A percentile compares a stretch with the other conserved stretches of the same genome.
phyloP scores from a whole-genome alignment of 2,113 vertebrate genomes.

The Panthera tigris region DNA sequence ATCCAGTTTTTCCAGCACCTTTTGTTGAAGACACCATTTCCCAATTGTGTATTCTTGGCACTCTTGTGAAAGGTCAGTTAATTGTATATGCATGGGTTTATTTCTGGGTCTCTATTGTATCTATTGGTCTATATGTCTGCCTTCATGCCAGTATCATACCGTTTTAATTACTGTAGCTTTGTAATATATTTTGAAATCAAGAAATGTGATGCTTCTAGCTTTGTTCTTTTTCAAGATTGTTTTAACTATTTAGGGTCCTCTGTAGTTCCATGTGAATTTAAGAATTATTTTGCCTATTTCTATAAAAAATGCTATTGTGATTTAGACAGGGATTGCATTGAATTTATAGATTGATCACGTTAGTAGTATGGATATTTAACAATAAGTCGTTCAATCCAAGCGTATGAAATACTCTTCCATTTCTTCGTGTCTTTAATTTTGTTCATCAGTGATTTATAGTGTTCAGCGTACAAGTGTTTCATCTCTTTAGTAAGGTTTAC shows the following conservation, averaged over 20 bases:
- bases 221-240: background rate
- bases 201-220: background rate
- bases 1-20: too few species aligned
- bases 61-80: background rate
- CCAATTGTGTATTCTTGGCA: background rate
- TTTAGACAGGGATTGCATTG: background rate
- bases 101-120: background rate
- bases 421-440: background rate
- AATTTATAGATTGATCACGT: background rate
- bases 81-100: background rate
- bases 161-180: background rate
- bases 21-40: background rate
- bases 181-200: background rate
- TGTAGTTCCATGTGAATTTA: background rate
- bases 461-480: background rate
- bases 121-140: background rate
- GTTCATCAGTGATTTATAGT: background rate
- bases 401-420: background rate
- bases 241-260: background rate
- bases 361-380: background rate
- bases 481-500: background rate
- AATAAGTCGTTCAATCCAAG: background rate
- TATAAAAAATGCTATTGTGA: background rate
- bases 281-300: background rate
- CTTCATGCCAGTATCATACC: background rate